Evolutionary conservation across 2,797 vertebrate species (phyloP), one percentile per base, ranked within the genome.

Genomic region (Clarias platycephalus): DNA sequence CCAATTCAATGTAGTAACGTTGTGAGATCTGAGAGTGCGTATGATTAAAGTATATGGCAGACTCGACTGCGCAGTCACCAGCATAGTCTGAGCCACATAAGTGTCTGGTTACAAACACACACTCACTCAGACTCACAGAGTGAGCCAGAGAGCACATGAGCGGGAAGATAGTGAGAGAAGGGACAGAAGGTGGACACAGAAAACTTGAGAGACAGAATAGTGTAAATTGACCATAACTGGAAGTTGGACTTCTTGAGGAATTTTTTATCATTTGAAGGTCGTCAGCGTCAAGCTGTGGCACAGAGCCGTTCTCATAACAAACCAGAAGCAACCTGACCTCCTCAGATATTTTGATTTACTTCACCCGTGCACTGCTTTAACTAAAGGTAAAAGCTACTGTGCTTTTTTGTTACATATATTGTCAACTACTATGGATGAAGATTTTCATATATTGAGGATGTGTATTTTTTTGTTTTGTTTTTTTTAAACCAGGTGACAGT

Each of bases 81-180:
- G 75, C 44, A 20, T 24, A 44, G 16, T 20, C 24, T 72, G 64
- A 79, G 57, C 34, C 64, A 84, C 5, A 81, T 77, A 70, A 31
- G 94, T 95, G 90, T 95, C 92, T 82, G 72, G 86, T 95, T 94
- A 91, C 93, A 92, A 84, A 90, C 60, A 74, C 55, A 63, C 40
- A 80, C 40, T 20, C 75, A 3, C 70, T n/a, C 55, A 24, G 5
- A 60, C 20, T 24, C 55, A 77, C 37, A 83, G 49, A 66, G 72
- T 71, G 83, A 70, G 64, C 24, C 58, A 63, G 82, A 84, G 62
- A 53, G 82, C 60, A 80, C 49, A 77, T 40, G 64, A 34, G 68
- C 80, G 57, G 26, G 82, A 76, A 79, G 57, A 62, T 79, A 71
- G 81, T 34, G 28, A 80, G n/a, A 44, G 88, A 55, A 84, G 76